Evolutionary conservation across 2,797 vertebrate species (phyloP).

Genomic region (Crenichthys baileyi): DNA sequence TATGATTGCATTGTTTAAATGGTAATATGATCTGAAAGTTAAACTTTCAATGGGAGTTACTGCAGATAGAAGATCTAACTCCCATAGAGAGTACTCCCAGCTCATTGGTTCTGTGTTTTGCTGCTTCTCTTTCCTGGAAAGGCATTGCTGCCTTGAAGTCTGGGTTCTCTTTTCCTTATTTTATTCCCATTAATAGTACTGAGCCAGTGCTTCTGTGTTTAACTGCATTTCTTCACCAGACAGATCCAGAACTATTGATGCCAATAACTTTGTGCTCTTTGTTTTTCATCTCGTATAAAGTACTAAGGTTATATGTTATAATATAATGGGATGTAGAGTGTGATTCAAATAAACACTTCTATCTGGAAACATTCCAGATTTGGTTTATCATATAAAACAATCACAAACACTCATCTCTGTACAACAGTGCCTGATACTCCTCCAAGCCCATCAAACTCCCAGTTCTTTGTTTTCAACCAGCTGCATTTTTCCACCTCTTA

Average conservation of each 20-base stretch:
- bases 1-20: neutral
- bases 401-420: slow-evolving; percentile 54
- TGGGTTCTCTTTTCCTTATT: neutral
- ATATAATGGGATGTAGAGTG: slow-evolving; percentile 29
- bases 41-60: neutral
- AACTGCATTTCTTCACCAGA: neutral
- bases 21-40: neutral
- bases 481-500: slow-evolving; percentile 62
- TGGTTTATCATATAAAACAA: slow-evolving; percentile 29
- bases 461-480: slow-evolving; percentile 44
- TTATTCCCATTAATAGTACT: neutral
- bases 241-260: slow-evolving; percentile 6
- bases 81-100: neutral
- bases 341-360: slow-evolving; percentile 41
- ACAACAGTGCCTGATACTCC: slow-evolving; percentile 41
- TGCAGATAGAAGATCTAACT: neutral
- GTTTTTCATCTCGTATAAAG: neutral
- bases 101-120: neutral
- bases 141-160: neutral
- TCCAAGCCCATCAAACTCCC: slow-evolving; percentile 56
- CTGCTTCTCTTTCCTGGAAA: neutral
- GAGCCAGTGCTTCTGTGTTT: neutral
- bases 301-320: slow-evolving; percentile 8
- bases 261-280: neutral
- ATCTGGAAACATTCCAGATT: slow-evolving; percentile 46